phyloP scores from a whole-genome alignment of 2,797 vertebrate genomes.

The Streptopelia turtur region DNA sequence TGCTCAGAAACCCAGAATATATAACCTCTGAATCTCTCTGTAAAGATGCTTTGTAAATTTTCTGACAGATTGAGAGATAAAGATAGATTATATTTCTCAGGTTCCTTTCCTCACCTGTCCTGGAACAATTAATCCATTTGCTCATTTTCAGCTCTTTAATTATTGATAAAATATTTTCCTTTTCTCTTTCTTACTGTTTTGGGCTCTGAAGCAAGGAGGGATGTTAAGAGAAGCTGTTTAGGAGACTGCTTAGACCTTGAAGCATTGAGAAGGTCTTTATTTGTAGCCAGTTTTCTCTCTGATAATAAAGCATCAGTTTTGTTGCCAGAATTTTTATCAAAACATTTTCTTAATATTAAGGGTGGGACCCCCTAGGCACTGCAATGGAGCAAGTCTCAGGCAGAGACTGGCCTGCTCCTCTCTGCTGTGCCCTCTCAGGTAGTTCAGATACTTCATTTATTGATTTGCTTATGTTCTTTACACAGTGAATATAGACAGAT shows the following conservation, averaged over 20 bases:
- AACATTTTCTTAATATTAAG: background rate
- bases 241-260: background rate
- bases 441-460: background rate
- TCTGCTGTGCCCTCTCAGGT: background rate
- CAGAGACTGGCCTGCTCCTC: background rate
- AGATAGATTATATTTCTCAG: conserved; percentile 54
- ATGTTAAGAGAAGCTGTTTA: background rate
- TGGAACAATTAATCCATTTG: conserved; percentile 58
- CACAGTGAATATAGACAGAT: background rate
- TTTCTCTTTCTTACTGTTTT: conserved; percentile 6
- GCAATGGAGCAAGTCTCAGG: background rate
- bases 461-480: background rate
- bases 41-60: conserved; percentile 36
- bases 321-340: background rate
- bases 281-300: background rate
- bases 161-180: conserved; percentile 38
- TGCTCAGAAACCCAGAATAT: conserved; percentile 21
- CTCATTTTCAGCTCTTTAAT: conserved; percentile 51
- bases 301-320: background rate
- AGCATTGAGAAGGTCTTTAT: background rate
- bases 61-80: conserved; percentile 46
- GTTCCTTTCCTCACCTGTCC: conserved; percentile 30
- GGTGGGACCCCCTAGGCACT: background rate
- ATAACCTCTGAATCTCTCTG: conserved; percentile 11
- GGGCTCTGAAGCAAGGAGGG: background rate